A percentile compares a stretch with the other conserved stretches of the same genome.
Evolutionary conservation across 2,888 invertebrate species (phyloP).

Genomic region (Cenopis cana): DNA sequence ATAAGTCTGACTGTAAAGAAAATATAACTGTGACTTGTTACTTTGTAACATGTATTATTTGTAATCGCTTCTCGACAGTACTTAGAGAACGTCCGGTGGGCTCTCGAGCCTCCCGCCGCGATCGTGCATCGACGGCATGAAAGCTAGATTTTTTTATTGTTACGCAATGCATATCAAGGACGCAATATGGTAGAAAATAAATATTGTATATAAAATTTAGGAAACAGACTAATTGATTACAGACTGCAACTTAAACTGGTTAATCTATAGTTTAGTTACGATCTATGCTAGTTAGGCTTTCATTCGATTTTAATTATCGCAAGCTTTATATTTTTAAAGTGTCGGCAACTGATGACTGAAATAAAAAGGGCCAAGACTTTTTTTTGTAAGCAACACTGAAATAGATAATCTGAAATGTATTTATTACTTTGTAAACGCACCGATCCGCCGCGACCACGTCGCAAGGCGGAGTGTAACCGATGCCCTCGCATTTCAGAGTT

Average conservation of each 20-base stretch:
- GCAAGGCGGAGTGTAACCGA: slow-evolving; percentile 50
- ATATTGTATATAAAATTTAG: slow-evolving; percentile 83
- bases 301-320: slow-evolving; percentile 78
- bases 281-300: slow-evolving; percentile 82
- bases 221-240: slow-evolving; percentile 77
- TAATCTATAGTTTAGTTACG: slow-evolving; percentile 81
- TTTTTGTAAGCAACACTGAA: slow-evolving; percentile 58
- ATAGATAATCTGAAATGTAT: slow-evolving; percentile 39
- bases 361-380: slow-evolving; percentile 78
- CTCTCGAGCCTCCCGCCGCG: slow-evolving; percentile 59
- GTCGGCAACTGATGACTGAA: slow-evolving; percentile 82
- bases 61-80: slow-evolving; percentile 80
- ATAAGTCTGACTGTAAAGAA: slow-evolving; percentile 83
- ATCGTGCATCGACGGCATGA: slow-evolving; percentile 74
- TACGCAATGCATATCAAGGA: slow-evolving; percentile 85
- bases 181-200: slow-evolving; percentile 85
- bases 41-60: slow-evolving; percentile 78
- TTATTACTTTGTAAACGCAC: slow-evolving; percentile 28
- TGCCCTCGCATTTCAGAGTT: slow-evolving; percentile 80
- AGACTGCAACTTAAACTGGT: slow-evolving; percentile 81
- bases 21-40: slow-evolving; percentile 75
- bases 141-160: slow-evolving; percentile 85
- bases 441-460: not conserved
- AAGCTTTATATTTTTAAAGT: slow-evolving; percentile 79
- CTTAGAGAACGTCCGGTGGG: slow-evolving; percentile 70